Base-by-base conservation (phyloP, 2,888 invertebrate species). In the Diarsia mendica region DNA sequence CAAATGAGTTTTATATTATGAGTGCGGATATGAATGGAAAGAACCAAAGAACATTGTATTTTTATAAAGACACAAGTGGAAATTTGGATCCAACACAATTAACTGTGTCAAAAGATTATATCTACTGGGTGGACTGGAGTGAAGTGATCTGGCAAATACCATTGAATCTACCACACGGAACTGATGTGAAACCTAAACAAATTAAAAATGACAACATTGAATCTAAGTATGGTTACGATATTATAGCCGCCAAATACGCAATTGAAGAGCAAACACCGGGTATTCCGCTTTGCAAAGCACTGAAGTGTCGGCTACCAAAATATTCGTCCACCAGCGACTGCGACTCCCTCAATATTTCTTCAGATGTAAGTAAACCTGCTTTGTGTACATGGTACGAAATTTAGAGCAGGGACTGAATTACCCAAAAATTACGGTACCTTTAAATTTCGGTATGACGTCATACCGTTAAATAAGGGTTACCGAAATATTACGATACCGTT, bases 131-230 rank as follows among this genome's bases (percentile, higher is more conserved):
- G 8, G 28, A 15, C 28, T 28, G 15, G 5, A 1, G 0, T 8
- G 92, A 97, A 2, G 10, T 9, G 1, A 5, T 11, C 44, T 28
- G 8, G 28, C 15, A 63, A 63, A 6, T 63, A n/a, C 6, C 63
- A 63, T 33, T 15, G 28, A n/a, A n/a, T 46, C 15, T 11, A 8
- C 28, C 10, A 0, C 3, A 6, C 1, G 15, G 20, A 5, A 9
- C 3, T 1, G 1, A 18, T 6, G 18, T 23, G 9, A 0, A 5
- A 58, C 3, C 23, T 1, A 58, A 58, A 15, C 2, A 3, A 58
- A 28, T 15, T 28, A 8, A 1, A 55, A 23, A 5, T 23, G n/a
- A 2, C 53, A 10, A 33, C n/a, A 11, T n/a, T 55, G 5, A 55
- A 1, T 11, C 23, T 23, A 5, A 2, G 4, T 5, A 23, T 2